Conservation (phyloP, 2,113 vertebrate species). For the Nycticorax nycticorax region DNA sequence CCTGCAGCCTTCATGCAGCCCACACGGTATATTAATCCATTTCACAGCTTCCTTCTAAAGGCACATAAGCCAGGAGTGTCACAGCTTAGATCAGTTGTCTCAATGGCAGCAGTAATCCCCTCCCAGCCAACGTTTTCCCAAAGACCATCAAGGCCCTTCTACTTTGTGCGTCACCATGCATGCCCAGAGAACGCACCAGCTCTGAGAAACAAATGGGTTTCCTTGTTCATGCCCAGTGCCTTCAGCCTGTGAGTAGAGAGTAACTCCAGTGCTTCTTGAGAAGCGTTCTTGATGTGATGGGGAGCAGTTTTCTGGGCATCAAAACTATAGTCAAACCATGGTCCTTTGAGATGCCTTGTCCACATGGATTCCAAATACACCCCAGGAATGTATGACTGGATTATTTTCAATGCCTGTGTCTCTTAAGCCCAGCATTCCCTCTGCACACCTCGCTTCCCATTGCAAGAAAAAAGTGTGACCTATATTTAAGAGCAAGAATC, state of each 20-base stretch:
- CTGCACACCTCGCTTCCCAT: background rate
- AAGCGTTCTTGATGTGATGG: background rate
- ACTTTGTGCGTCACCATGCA: fast-evolving
- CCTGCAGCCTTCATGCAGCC: background rate
- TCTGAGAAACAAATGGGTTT: background rate
- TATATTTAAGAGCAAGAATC: background rate
- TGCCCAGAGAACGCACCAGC: fast-evolving
- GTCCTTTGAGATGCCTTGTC: background rate
- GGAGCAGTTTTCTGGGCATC: background rate
- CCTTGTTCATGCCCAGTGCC: fast-evolving
- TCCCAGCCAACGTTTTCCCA: background rate
- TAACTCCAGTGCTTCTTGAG: background rate
- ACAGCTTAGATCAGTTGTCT: background rate
- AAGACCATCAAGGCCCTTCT: background rate
- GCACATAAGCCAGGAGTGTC: background rate
- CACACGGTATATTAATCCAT: background rate
- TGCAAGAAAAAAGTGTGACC: background rate
- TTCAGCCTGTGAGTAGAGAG: background rate
- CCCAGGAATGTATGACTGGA: background rate
- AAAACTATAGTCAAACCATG: background rate
- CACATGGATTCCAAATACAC: background rate
- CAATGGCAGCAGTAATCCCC: background rate
- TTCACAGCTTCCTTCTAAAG: background rate
- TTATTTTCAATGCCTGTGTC: background rate
- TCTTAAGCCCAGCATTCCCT: background rate